Conservation (phyloP, 2,797 vertebrate genomes). For the Platalea minor region DNA sequence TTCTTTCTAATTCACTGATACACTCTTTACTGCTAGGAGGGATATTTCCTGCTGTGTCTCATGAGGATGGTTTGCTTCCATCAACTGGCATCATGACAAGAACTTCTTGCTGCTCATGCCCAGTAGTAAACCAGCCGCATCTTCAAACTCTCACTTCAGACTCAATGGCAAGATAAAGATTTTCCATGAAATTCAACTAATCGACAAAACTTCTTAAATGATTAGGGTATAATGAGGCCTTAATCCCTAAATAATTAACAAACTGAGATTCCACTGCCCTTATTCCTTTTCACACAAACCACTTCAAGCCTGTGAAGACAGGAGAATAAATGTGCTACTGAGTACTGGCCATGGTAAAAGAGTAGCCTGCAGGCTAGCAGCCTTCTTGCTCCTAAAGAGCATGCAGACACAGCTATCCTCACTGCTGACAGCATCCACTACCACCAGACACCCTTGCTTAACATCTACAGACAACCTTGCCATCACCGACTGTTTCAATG, state of each 20-base stretch:
- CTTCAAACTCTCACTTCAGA: neutral
- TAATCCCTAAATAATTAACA: neutral
- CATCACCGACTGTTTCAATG: neutral
- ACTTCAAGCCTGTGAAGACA: neutral
- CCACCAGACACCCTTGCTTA: neutral
- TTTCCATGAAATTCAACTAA: neutral
- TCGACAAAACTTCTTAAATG: neutral
- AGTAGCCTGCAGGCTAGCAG: neutral
- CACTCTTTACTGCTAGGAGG: neutral
- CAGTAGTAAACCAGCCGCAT: neutral
- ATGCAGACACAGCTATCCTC: neutral
- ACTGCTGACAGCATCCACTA: neutral
- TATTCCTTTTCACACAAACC: neutral
- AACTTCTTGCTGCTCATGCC: neutral
- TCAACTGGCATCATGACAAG: neutral
- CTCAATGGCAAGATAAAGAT: neutral
- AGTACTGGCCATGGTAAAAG: neutral
- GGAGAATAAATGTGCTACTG: neutral
- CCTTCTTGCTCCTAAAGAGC: neutral
- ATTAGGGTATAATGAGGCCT: neutral
- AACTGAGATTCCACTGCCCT: neutral
- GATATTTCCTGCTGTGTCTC: neutral
- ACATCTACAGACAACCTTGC: neutral
- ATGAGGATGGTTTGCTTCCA: neutral
- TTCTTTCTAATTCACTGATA: neutral